Conservation (phyloP, 2,113 vertebrate genomes). For the Excalfactoria chinensis region DNA sequence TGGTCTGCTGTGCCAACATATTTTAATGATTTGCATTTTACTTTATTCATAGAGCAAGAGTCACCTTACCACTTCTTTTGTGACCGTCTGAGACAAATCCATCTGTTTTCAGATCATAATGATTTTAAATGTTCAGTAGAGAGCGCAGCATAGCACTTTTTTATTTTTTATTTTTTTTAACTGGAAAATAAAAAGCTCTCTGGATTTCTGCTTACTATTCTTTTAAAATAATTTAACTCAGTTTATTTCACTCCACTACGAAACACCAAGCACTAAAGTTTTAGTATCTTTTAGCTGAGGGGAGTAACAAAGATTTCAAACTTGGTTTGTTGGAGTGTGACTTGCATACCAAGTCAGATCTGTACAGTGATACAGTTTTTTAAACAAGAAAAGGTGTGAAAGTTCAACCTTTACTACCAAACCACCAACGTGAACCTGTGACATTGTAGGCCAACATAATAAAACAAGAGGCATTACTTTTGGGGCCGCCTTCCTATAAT, state of each 20-base stretch:
- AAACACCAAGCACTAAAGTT: conserved; percentile 16
- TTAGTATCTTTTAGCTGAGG: conserved; percentile 16
- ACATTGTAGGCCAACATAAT: neutral
- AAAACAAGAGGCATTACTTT: neutral
- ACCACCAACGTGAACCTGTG: neutral
- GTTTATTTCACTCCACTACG: conserved; percentile 33
- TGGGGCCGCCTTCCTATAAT: neutral
- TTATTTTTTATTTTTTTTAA: neutral
- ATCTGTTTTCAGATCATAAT: neutral
- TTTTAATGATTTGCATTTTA: neutral
- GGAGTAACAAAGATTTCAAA: conserved; percentile 50
- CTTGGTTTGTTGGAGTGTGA: neutral
- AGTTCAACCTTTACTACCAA: neutral
- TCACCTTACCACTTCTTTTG: neutral
- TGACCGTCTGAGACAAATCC: neutral
- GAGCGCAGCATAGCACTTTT: neutral
- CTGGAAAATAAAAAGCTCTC: neutral
- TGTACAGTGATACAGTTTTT: conserved; percentile 25
- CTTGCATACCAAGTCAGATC: conserved; percentile 28
- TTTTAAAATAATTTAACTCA: conserved; percentile 31
- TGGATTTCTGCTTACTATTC: neutral
- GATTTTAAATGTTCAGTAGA: neutral
- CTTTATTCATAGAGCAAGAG: neutral
- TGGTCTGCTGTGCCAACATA: neutral
- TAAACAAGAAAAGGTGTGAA: conserved; percentile 19